These are phyloP conservation scores for Procavia capensis DNA, from an alignment of 2,113 vertebrate species.

Conservation along the genomic window DNA sequence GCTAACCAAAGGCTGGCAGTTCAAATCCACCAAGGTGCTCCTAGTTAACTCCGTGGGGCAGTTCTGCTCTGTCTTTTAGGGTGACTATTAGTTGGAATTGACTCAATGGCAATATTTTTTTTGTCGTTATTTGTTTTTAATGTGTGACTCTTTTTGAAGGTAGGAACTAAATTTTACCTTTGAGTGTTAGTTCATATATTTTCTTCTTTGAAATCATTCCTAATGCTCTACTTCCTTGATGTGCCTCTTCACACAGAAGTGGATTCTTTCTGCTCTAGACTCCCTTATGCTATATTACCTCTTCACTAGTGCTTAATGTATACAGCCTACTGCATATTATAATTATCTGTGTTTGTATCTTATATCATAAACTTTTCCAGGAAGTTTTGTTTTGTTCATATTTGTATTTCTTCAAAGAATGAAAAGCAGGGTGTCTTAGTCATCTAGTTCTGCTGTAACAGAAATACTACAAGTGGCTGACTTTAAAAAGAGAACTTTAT, in stretches of 20 bases:
- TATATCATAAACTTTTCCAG: neutral
- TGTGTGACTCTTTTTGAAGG: neutral
- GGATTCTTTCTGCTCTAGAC: neutral
- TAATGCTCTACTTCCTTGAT: neutral
- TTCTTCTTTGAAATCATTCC: slow-evolving; percentile 36
- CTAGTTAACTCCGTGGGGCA: too few species aligned
- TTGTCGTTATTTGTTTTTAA: neutral
- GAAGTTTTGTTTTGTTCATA: neutral
- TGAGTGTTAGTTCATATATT: neutral
- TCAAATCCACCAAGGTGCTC: too few species aligned
- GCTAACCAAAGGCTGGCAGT: too few species aligned
- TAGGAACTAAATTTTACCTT: neutral
- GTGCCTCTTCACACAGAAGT: neutral
- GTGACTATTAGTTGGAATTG: too few species aligned
- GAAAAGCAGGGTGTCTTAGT: too few species aligned
- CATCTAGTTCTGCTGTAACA: too few species aligned
- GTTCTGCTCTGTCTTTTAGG: too few species aligned
- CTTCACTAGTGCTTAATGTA: neutral
- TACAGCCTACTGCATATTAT: neutral
- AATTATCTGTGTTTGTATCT: neutral
- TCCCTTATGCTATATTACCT: neutral
- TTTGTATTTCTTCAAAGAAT: slow-evolving; percentile 29
- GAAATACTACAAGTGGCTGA: too few species aligned
- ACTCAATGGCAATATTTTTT: neutral
- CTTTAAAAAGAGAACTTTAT: too few species aligned